Percentiles rank a stretch among this genome's conserved stretches.
Conservation (phyloP, 2,113 vertebrate genomes). For the Galbula dea region DNA sequence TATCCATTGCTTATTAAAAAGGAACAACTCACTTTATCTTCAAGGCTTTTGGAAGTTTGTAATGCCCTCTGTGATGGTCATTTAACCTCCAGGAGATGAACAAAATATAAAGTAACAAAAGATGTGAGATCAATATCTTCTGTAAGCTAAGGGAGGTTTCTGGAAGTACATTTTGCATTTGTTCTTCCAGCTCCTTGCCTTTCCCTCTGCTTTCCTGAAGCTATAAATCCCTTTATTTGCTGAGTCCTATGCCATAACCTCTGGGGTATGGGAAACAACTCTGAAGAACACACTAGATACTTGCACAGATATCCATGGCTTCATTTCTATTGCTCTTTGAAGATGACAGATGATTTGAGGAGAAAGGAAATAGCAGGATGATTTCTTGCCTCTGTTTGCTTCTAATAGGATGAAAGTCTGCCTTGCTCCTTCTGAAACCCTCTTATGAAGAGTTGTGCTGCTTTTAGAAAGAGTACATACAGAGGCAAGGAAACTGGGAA, state of each 20-base stretch:
- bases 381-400: background rate
- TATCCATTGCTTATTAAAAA: background rate
- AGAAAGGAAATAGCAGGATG: background rate
- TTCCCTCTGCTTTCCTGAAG: background rate
- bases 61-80: background rate
- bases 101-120: background rate
- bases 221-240: background rate
- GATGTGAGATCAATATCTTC: background rate
- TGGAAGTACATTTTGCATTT: background rate
- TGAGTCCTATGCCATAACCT: background rate
- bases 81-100: background rate
- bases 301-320: background rate
- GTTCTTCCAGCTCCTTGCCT: background rate
- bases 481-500: background rate
- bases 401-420: background rate
- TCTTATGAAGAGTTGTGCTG: background rate
- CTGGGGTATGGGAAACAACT: background rate
- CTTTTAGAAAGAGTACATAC: background rate
- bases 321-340: background rate
- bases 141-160: background rate
- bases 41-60: background rate
- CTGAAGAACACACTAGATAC: background rate
- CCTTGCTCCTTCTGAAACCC: background rate
- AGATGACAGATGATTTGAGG: background rate
- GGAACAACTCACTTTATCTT: background rate